These are phyloP conservation scores for Hypena proboscidalis DNA, from an alignment of 2,888 invertebrate species.

Conservation along the genomic window DNA sequence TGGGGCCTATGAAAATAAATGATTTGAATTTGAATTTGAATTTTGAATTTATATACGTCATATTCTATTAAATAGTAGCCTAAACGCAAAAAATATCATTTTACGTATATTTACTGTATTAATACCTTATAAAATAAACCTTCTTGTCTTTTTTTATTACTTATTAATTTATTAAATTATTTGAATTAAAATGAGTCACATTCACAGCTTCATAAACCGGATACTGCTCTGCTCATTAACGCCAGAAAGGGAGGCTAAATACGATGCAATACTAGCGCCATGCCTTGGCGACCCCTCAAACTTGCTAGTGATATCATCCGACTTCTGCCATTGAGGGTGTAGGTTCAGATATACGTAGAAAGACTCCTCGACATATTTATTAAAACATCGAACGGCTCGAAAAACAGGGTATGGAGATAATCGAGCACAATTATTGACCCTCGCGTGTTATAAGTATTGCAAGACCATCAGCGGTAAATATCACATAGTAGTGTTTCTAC, in stretches of 20 bases:
- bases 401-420: conserved; percentile 98
- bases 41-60: too few species aligned
- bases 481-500: conserved; percentile 97
- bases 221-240: conserved; percentile 97
- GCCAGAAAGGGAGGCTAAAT: conserved; percentile 93
- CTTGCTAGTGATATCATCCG: conserved; percentile 98
- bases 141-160: too few species aligned
- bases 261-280: conserved; percentile 94
- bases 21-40: too few species aligned
- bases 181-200: too few species aligned
- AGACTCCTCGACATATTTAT: conserved; percentile 87
- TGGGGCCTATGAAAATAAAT: too few species aligned
- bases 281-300: conserved; percentile 98
- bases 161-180: too few species aligned
- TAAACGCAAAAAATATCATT: too few species aligned
- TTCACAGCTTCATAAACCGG: too few species aligned
- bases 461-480: conserved; percentile 99
- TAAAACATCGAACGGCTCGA: conserved; percentile 98
- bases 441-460: conserved; percentile 94
- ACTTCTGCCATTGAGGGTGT: conserved; percentile 99
- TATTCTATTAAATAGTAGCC: too few species aligned
- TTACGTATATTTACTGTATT: too few species aligned
- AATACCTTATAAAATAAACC: too few species aligned
- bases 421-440: conserved; percentile 97
- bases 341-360: conserved; percentile 92